These are phyloP conservation scores for Temnopleurus reevesii DNA, from an alignment of 53 echinoderm and acorn worm species.

Conservation along the genomic window DNA sequence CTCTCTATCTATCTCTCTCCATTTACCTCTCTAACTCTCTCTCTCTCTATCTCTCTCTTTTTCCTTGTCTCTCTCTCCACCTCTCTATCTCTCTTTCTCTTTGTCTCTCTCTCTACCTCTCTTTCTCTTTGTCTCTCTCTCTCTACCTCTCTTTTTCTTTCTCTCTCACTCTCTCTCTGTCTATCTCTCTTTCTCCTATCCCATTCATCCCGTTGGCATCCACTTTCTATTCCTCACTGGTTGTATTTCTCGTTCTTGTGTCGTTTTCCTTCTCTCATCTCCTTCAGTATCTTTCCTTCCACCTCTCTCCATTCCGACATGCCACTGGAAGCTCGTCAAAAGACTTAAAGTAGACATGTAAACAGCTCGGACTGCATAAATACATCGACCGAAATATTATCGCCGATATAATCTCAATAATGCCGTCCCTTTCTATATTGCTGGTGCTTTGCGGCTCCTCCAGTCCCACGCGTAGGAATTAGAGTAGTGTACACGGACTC, in stretches of 20 bases:
- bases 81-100: neutral
- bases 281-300: neutral
- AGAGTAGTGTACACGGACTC: conserved; percentile 38
- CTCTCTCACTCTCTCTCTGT: neutral
- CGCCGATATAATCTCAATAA: conserved; percentile 49
- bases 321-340: conserved; percentile 39
- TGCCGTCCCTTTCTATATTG: conserved; percentile 20
- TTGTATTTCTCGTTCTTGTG: neutral
- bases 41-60: neutral
- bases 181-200: too few species aligned
- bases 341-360: conserved; percentile 43
- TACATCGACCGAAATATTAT: conserved; percentile 54
- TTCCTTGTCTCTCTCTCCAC: neutral
- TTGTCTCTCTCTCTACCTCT: neutral
- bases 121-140: neutral
- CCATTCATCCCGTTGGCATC: neutral
- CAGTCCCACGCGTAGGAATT: conserved; percentile 49
- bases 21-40: neutral
- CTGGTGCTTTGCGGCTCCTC: conserved; percentile 16
- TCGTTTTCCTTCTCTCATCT: neutral
- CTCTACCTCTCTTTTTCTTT: neutral
- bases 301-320: neutral
- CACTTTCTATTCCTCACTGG: neutral
- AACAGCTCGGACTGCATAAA: conserved; percentile 51
- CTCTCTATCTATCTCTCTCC: neutral